Evolutionary conservation across 2,888 invertebrate genomes (phyloP), one percentile per base, ranked within the genome.

Genomic region (Pyrocoelia pectoralis): DNA sequence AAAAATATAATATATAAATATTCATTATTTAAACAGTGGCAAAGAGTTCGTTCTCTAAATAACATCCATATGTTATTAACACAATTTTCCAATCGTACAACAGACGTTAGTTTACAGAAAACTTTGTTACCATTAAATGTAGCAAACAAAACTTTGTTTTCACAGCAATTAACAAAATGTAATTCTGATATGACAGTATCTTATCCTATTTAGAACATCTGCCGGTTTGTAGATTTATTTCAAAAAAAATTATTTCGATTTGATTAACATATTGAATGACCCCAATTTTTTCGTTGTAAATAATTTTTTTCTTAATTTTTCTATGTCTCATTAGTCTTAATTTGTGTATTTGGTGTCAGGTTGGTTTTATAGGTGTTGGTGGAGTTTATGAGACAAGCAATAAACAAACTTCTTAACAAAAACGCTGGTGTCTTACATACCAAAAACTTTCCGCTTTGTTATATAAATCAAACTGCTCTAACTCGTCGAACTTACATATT

Each of bases 141-240:
- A 67, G 75, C 72, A 76, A 75, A 75, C 74, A 74, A 69, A 73
- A 69, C 70, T 70, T 69, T 76, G 74, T 77, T 76, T 76, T 75
- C 76, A 69, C 69, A 75, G 75, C 77, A 76, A 76, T 77, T 75
- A 76, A 76, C 72, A 72, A 74, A 77, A 72, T 73, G 68, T 76
- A 74, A 71, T 72, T 66, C 66, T 64, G 75, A 76, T 76, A 77
- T 70, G 72, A 70, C 73, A 74, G 72, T 76, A 76, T 77, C 75
- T 77, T 76, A 76, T 76, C 76, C 77, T 74, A 72, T 74, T 74
- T 70, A 60, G 72, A 75, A 76, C 77, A 77, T 75, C 76, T 77
- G 77, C 74, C 70, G 68, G 68, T 64, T 70, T 66, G 40, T 61
- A 56, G 56, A 61, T 65, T 65, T 60, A 28, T 65, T 65, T 65